Evolutionary conservation across 2,113 vertebrate species (phyloP).

Genomic region (Oostethus manadensis): DNA sequence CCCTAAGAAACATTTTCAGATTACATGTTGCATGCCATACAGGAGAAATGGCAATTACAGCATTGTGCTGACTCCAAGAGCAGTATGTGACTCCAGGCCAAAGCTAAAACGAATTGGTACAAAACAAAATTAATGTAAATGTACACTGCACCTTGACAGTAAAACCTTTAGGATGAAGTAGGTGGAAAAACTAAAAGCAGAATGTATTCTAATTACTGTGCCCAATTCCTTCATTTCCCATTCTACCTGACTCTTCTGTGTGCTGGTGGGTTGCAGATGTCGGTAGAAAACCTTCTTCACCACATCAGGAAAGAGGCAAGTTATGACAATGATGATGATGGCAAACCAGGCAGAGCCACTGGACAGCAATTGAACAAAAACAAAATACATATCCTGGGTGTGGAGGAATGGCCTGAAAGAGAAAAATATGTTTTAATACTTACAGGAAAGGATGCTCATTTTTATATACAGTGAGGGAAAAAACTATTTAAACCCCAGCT

Average conservation of each 20-base stretch:
- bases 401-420: conserved; percentile 88
- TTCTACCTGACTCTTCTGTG: conserved; percentile 93
- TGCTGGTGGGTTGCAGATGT: conserved; percentile 87
- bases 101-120: not conserved
- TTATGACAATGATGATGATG: conserved; percentile 89
- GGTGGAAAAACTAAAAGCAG: not conserved
- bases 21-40: conserved; percentile 9
- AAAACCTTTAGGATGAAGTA: not conserved
- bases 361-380: conserved; percentile 93
- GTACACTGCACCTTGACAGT: not conserved
- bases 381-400: conserved; percentile 97
- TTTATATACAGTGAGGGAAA: too few relatives aligned
- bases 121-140: not conserved
- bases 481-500: too few relatives aligned
- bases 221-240: not conserved
- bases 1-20: not conserved
- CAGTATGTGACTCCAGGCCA: not conserved
- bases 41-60: conserved; percentile 3
- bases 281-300: conserved; percentile 92
- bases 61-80: not conserved
- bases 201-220: not conserved
- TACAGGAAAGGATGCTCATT: not conserved
- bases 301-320: conserved; percentile 88
- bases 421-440: not conserved
- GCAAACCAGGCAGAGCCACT: conserved; percentile 97